Conservation (phyloP, 2,797 vertebrate species). For the Anguilla marmorata region DNA sequence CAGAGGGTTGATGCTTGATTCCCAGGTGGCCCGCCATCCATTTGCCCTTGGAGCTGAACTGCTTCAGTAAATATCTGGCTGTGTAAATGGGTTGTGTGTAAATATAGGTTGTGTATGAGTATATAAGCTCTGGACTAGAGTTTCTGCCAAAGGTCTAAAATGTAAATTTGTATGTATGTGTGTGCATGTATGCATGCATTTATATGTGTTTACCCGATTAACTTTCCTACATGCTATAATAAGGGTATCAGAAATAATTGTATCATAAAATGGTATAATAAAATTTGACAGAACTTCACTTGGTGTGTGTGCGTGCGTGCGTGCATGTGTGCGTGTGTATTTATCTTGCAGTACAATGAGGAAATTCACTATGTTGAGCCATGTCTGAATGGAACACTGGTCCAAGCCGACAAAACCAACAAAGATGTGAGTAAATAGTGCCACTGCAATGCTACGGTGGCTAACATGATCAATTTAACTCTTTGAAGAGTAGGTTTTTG, state of each 20-base stretch:
- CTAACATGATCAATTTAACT: neutral
- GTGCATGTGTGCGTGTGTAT: neutral
- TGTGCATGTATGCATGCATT: neutral
- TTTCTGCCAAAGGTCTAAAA: neutral
- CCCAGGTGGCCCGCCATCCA: neutral
- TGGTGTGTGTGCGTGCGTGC: neutral
- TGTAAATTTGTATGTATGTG: neutral
- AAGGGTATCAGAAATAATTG: neutral
- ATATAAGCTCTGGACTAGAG: too few species aligned
- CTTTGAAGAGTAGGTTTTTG: too few species aligned
- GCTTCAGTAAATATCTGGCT: neutral
- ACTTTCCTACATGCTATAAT: neutral
- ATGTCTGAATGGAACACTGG: slow-evolving; percentile 92
- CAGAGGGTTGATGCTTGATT: too few species aligned
- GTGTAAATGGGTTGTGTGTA: neutral
- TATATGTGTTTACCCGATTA: neutral
- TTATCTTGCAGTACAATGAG: slow-evolving; percentile 85
- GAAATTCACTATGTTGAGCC: slow-evolving; percentile 96
- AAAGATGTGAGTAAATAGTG: slow-evolving; percentile 84
- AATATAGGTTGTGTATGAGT: neutral
- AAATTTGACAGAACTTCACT: neutral
- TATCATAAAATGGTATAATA: too few species aligned
- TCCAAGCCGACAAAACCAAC: slow-evolving; percentile 92
- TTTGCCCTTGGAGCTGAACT: neutral
- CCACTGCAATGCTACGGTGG: neutral